Evolutionary conservation across 92 coral and sea anemone genomes (phyloP), one percentile per base, ranked within the genome.

Genomic region (Palythoa grandis): DNA sequence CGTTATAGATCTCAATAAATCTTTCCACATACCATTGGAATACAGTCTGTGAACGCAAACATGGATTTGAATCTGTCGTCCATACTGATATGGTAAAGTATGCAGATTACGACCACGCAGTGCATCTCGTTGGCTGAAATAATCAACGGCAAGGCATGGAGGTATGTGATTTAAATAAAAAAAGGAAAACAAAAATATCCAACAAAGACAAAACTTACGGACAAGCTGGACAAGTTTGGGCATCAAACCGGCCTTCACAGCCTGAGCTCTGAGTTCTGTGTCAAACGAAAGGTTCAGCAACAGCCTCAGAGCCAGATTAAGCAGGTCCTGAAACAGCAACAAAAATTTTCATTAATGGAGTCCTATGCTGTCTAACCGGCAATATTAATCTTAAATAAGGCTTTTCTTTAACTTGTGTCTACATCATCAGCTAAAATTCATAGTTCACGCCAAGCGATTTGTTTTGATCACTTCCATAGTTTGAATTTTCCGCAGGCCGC

Each of bases 51-150:
- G 92, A 87, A 95, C 23, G 98, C 89, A 77, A 94, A 95, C 94
- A 94, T 94, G n/a, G 98, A 96, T 88, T 96, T 96, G 87, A 91
- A 92, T 40, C 93, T 88, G 85, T 96, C 98, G 56, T 96, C 98
- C 98, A 96, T 96, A 52, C 98, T 96, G 92, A 94, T 91, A 68
- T 96, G 98, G 76, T 96, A 96, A 82, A 96, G 90, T 69, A 96
- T 94, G 70, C 98, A 96, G 79, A 96, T 91, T 3, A 96, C 98
- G 43, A 96, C 96, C 66, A 96, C 95, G 87, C 96, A 90, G 87
- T 96, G 98, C 72, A 92, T 82, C 70, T 96, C 98, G 86, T 94
- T 96, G 66, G 96, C 98, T 96, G 85, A 29, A 37, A 43, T 63
- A 4, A 78, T 43, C 72, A 77, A 73, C 35, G 57, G 29, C 1